Evolutionary conservation across 2,113 vertebrate genomes (phyloP).

Genomic region (Psephotus haematonotus): DNA sequence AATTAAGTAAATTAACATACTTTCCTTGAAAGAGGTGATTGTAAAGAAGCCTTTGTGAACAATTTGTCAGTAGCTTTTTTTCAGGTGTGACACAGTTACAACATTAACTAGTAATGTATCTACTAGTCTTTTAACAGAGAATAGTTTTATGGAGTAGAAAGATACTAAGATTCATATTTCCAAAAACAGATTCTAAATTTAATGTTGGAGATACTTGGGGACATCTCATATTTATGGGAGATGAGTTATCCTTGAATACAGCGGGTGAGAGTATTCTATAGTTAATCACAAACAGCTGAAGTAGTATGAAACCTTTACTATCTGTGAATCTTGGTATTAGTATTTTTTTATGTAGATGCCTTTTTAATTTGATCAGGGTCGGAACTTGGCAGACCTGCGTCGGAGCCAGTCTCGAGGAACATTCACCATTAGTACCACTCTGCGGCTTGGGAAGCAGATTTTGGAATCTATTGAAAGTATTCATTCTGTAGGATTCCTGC

Average conservation of each 20-base stretch:
- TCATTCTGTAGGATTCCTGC: slow-evolving; percentile 96
- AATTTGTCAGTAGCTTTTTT: neutral
- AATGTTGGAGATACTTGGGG: neutral
- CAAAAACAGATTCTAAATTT: neutral
- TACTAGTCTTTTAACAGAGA: neutral
- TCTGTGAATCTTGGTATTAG: neutral
- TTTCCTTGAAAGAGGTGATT: neutral
- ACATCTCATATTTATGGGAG: neutral
- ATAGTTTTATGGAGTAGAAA: neutral
- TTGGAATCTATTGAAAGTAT: slow-evolving; percentile 98
- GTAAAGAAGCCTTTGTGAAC: neutral
- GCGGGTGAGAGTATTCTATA: neutral
- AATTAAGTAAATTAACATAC: neutral
- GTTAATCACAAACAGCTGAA: neutral
- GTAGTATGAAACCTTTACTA: neutral
- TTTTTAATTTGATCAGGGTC: slow-evolving; percentile 80
- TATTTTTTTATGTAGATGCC: neutral
- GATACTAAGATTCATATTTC: neutral
- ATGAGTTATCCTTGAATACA: neutral
- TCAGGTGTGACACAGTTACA: neutral
- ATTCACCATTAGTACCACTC: slow-evolving; percentile 93
- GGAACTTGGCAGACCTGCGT: slow-evolving; percentile 95
- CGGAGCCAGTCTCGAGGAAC: slow-evolving; percentile 93
- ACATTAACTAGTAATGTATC: neutral
- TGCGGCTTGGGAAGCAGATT: slow-evolving; percentile 94